phyloP scores from a whole-genome alignment of 2,797 vertebrate genomes.

The Gymnothorax reevesii region DNA sequence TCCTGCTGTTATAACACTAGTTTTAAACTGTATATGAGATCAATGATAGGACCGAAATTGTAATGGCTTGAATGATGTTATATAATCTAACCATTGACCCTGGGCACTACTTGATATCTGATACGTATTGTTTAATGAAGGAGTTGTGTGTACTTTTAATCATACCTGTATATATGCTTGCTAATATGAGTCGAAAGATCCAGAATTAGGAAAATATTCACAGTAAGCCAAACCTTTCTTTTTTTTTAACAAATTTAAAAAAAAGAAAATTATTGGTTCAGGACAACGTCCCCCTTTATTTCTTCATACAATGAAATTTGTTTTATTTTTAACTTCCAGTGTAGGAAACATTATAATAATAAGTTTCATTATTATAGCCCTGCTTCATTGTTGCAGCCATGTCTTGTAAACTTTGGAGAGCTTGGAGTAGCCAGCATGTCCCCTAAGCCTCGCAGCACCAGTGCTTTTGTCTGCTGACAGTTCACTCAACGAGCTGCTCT shows the following conservation, averaged over 20 bases:
- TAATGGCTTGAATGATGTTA: background rate
- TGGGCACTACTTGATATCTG: background rate
- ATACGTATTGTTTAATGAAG: background rate
- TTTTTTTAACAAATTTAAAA: background rate
- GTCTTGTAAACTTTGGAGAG: no score
- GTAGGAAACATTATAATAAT: no score
- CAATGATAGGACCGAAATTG: background rate
- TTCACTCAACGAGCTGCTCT: no score
- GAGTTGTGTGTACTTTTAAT: background rate
- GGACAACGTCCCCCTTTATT: background rate
- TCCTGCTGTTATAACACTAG: background rate
- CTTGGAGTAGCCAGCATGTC: no score
- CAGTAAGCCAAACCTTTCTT: background rate
- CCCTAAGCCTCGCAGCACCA: no score
- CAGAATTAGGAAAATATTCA: background rate
- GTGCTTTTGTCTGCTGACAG: no score
- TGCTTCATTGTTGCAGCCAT: no score
- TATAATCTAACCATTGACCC: background rate
- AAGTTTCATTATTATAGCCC: no score
- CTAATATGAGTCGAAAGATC: background rate
- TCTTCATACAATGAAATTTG: no score
- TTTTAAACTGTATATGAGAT: background rate
- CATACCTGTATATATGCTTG: background rate
- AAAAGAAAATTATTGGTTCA: constrained; percentile 30
- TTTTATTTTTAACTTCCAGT: no score